Evolutionary conservation across 2,797 vertebrate species (phyloP).

Genomic region (Psittacula derbiana): DNA sequence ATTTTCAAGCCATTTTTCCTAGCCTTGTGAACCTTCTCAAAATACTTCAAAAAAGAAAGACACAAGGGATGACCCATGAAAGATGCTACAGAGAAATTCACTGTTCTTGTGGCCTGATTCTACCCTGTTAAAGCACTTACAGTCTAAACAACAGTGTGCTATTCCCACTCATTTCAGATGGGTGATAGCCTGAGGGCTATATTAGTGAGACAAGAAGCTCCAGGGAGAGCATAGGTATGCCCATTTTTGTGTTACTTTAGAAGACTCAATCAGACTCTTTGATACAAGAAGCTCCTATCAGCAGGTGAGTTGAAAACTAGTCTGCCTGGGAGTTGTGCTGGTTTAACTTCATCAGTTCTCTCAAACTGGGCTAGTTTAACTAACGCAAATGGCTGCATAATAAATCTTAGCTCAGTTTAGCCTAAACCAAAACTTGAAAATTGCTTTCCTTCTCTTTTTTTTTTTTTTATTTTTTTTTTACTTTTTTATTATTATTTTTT

Average conservation of each 20-base stretch:
- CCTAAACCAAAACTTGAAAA: not conserved
- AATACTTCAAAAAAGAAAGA: not conserved
- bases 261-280: not conserved
- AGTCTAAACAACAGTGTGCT: not conserved
- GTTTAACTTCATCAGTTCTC: not conserved
- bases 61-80: not conserved
- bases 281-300: not conserved
- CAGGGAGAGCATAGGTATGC: not conserved
- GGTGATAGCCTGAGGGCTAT: not conserved
- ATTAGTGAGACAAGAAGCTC: not conserved
- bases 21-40: not conserved
- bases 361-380: not conserved
- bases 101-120: not conserved
- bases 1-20: slow-evolving; percentile 20
- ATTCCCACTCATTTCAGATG: not conserved
- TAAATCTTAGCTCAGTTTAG: not conserved
- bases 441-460: not conserved
- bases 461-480: not conserved
- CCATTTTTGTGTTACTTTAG: not conserved
- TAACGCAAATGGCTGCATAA: not conserved
- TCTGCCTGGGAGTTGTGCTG: not conserved
- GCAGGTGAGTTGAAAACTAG: not conserved
- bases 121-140: not conserved
- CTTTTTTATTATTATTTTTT: not conserved
- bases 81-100: not conserved